Evolutionary conservation across 1,140 invertebrate genomes (phyloP), one percentile per base, ranked within the genome.

Genomic region (Choristoneura fumiferana): DNA sequence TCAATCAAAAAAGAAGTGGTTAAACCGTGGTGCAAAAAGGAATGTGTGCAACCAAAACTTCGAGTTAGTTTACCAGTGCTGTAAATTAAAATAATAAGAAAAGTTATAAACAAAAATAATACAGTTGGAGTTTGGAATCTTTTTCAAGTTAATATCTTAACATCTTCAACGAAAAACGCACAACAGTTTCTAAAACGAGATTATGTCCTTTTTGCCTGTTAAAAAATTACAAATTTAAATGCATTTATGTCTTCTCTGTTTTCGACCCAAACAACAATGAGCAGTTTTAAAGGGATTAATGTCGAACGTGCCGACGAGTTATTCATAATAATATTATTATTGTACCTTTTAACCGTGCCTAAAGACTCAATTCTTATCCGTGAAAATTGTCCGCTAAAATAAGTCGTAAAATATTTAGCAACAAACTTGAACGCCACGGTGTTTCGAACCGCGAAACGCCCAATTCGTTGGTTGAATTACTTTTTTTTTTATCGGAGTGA

Each of bases 281-380:
- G 40, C 22, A 58, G 67, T 62, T 64, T 58, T 52, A 67, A 49
- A 73, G 18, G 63, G 72, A 75, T 76, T 76, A 76, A 54, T 62
- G 67, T 63, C 65, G 60, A 45, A 40, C 36, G 55, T 38, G 49
- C 54, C 17, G 43, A 64, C 43, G 39, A 62, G 60, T 53, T 60
- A 67, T 63, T 62, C 29, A 43, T 65, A n/a, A n/a, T n/a, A n/a
- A n/a, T n/a, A 35, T 53, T 66, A 58, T 59, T 55, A 58, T 61
- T 29, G 6, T 49, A 18, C 34, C 38, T 13, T 45, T 39, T 14
- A 37, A 56, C 54, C 54, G 54, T 56, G 35, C 14, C 37, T 56
- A 56, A 56, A 56, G 54, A 39, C 36, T 56, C 35, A 40, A 39
- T 29, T 36, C 38, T 15, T 9, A 8, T 8, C 15, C 33, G 52